Evolutionary conservation across 2,888 invertebrate genomes (phyloP).

Genomic region (Litoditis marina): DNA sequence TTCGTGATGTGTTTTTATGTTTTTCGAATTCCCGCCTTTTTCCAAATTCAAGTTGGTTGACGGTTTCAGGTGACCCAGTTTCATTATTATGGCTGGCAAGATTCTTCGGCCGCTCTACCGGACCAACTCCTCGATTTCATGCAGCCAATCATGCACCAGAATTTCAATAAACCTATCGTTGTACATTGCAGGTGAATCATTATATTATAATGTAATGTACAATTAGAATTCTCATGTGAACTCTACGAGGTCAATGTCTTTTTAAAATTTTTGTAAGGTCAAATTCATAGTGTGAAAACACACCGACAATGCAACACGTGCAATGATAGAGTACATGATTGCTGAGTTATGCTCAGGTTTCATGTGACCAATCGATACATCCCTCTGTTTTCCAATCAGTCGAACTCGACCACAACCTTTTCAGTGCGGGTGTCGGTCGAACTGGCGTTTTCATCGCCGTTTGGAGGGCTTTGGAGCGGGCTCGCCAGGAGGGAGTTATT

Average conservation of each 20-base stretch:
- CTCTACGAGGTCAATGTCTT: neutral
- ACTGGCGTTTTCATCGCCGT: conserved; percentile 57
- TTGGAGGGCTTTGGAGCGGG: conserved; percentile 20
- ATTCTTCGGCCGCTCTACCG: conserved; percentile 28
- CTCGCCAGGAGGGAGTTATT: conserved; percentile 29
- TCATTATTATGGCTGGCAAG: conserved; percentile 50
- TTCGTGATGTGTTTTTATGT: too few species aligned
- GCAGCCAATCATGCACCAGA: conserved; percentile 21
- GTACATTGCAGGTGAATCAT: conserved; percentile 59
- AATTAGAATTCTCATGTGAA: neutral
- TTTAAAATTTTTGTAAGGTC: too few species aligned
- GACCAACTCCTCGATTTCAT: conserved; percentile 39
- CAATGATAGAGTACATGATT: too few species aligned
- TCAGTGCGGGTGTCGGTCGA: conserved; percentile 57
- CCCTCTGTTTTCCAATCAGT: too few species aligned
- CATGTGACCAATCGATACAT: too few species aligned
- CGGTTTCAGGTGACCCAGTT: conserved; percentile 42
- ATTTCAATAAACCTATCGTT: conserved; percentile 43
- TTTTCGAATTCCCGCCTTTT: too few species aligned
- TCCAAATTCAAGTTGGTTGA: too few species aligned
- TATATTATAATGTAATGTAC: too few species aligned
- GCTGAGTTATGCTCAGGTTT: too few species aligned
- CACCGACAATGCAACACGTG: too few species aligned
- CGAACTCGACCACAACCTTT: conserved; percentile 15
- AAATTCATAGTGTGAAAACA: too few species aligned